Percentiles rank a stretch among this genome's conserved stretches.
phyloP scores from a whole-genome alignment of 1,140 invertebrate genomes.

The Saxidomus purpurata region DNA sequence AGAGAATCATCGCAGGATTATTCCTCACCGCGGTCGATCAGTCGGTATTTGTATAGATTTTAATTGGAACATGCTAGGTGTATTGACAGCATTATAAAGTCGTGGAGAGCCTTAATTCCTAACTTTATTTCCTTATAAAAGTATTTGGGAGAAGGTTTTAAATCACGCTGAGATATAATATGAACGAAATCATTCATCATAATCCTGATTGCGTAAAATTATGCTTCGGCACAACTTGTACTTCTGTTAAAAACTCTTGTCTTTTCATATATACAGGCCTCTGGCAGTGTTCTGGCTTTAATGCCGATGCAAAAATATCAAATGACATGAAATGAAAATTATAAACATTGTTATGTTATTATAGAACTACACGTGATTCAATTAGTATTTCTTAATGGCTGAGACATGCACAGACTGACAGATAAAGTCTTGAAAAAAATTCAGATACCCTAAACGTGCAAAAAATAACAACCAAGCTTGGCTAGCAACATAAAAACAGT shows the following conservation, averaged over 20 bases:
- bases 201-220: conserved; percentile 48
- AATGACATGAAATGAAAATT: conserved; percentile 20
- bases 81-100: conserved; percentile 21
- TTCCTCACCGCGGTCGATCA: conserved; percentile 19
- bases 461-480: background rate
- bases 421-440: conserved; percentile 1
- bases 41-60: conserved; percentile 29
- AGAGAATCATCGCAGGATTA: background rate
- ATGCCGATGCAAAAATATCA: conserved; percentile 1
- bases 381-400: conserved; percentile 12
- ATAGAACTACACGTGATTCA: background rate
- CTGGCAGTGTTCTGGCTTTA: background rate
- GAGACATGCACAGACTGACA: background rate
- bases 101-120: conserved; percentile 26
- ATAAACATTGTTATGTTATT: background rate
- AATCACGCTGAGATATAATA: conserved; percentile 27
- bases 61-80: conserved; percentile 61
- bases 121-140: background rate
- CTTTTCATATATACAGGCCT: background rate
- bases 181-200: conserved; percentile 42
- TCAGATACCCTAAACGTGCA: background rate
- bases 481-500: background rate
- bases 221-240: conserved; percentile 45
- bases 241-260: background rate
- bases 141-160: conserved; percentile 26